Base-by-base conservation (phyloP, 1,140 invertebrate genomes). In the Drosophila pseudoobscura region DNA sequence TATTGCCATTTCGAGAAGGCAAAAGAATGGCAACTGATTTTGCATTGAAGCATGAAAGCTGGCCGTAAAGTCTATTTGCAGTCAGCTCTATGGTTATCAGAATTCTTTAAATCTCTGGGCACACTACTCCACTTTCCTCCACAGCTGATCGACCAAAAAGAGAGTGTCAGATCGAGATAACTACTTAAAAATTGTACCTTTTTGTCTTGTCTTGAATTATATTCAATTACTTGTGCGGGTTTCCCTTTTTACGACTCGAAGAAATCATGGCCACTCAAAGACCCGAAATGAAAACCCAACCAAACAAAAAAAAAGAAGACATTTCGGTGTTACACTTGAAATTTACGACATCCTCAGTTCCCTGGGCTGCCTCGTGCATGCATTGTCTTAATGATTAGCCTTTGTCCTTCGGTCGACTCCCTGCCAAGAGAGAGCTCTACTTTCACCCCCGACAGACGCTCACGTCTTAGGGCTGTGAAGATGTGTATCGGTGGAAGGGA, bases 271-370 rank as follows among this genome's bases (percentile, higher is more conserved):
- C 20, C 59, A 59, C 61, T 69, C 56, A 43, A 43, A 55, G 44
- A 69, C 64, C 35, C 39, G 64, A 70, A 46, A 50, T 70, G 26
- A 70, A 46, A 57, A 69, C 44, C 65, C 41, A 49, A 11, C 65
- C 41, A 49, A 11, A 7, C 47, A 39, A 9, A 54, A 47, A 46
- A 55, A 13, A 15, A 50, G 45, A 65, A 82, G 57, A 72, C 66
- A 65, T 78, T 87, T 69, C 72, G 75, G 82, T 89, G 79, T 83
- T 83, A 89, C 79, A 83, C 84, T 89, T 79, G 78, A 89, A 79
- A 87, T 87, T 89, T 89, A 87, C 75, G 83, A 87, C 84, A 87
- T 87, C 83, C 83, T 87, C 83, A 8, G 29, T 8, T 8, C 46
- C 61, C 45, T 61, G 45, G 44, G 47, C 63, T 50, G 56, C 15